These are phyloP conservation scores for Troides aeacus DNA, from an alignment of 2,888 invertebrate species.

Conservation along the genomic window DNA sequence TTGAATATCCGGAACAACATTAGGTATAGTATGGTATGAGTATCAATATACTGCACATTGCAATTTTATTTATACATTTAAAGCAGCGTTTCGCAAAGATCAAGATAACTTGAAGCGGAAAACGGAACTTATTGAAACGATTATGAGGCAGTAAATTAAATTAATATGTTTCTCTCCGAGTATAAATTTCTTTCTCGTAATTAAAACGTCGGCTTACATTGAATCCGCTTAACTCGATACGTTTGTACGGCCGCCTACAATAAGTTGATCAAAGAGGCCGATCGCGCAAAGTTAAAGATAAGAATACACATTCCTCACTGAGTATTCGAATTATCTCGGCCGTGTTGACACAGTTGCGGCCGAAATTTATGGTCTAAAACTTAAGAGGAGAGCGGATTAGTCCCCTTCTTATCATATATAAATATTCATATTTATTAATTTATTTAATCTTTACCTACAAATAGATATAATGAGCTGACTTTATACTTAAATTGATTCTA, in stretches of 20 bases:
- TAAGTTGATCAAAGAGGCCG: constrained; percentile 66
- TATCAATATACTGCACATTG: too few species aligned
- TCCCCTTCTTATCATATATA: too few species aligned
- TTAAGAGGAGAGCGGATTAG: constrained; percentile 34
- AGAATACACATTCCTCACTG: constrained; percentile 71
- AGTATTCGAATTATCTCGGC: constrained; percentile 71
- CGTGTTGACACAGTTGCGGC: constrained; percentile 73
- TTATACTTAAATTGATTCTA: too few species aligned
- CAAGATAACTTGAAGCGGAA: not conserved
- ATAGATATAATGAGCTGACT: too few species aligned
- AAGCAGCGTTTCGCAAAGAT: not conserved
- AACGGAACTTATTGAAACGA: not conserved
- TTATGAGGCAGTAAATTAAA: not conserved
- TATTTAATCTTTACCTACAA: too few species aligned
- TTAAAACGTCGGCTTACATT: constrained; percentile 26
- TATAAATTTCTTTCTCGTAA: constrained; percentile 1
- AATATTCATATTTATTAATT: too few species aligned
- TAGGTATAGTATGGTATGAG: too few species aligned
- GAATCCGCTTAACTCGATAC: constrained; percentile 28
- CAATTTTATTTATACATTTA: too few species aligned
- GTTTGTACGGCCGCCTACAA: constrained; percentile 36
- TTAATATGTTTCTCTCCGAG: not conserved
- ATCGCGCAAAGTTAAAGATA: constrained; percentile 64
- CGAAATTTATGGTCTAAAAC: constrained; percentile 33
- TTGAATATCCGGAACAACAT: too few species aligned